Conservation (phyloP, 2,888 invertebrate species). For the Sarcophaga rosellei region DNA sequence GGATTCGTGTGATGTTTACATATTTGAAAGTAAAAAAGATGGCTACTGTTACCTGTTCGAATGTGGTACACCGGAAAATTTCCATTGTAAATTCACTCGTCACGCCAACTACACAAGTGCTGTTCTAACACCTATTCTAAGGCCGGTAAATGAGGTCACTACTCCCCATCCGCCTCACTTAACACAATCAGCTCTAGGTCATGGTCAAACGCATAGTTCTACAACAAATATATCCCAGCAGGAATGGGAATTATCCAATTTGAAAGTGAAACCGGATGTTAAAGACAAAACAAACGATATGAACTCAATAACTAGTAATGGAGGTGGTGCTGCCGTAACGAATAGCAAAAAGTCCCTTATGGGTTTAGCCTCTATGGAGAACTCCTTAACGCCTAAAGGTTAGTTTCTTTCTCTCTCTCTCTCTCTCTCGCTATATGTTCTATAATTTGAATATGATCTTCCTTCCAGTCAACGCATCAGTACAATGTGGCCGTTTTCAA, state of each 20-base stretch:
- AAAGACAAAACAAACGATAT: conserved; percentile 71
- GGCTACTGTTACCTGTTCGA: conserved; percentile 96
- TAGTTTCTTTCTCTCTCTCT: neutral
- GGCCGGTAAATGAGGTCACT: conserved; percentile 70
- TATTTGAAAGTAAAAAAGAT: conserved; percentile 92
- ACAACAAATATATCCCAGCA: conserved; percentile 78
- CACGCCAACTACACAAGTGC: conserved; percentile 95
- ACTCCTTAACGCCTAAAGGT: conserved; percentile 41
- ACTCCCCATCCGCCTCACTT: conserved; percentile 72
- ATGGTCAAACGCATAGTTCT: conserved; percentile 40
- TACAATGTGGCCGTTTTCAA: conserved; percentile 90
- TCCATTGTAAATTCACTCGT: conserved; percentile 95
- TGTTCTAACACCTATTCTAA: conserved; percentile 86
- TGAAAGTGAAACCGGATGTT: conserved; percentile 77
- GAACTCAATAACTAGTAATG: conserved; percentile 7
- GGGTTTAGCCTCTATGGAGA: neutral
- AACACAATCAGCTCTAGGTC: neutral
- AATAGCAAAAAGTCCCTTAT: conserved; percentile 33
- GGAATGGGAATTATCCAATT: conserved; percentile 80
- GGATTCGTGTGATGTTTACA: conserved; percentile 93
- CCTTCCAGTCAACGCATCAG: conserved; percentile 58
- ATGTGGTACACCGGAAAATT: conserved; percentile 94
- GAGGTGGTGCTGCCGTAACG: neutral
- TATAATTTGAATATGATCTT: neutral
- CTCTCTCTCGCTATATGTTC: no score